Base-by-base conservation (phyloP, 2,113 vertebrate species). In the Coreoperca whiteheadi region DNA sequence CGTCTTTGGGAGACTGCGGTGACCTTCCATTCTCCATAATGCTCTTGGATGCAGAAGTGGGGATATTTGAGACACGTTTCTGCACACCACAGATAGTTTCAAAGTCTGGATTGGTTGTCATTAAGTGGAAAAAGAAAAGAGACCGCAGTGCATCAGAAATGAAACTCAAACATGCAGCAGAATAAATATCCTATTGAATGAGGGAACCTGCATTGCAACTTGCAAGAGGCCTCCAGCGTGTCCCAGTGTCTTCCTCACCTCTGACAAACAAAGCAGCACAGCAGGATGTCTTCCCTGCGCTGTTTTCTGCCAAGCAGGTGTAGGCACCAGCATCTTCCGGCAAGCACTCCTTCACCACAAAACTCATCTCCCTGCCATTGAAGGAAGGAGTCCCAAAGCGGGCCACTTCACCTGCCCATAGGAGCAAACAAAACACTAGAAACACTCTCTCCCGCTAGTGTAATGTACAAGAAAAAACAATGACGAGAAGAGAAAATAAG, bases 281-380 rank as follows among this genome's bases (percentile, higher is more conserved):
- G 88, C 94, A 94, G 51, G 94, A 95, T 0, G 91, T 93, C 74
- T 93, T 95, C 30, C 95, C 96, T 2, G 81, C 84, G 4, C 50
- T 8, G 86, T 94, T 96, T 82, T 96, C 94, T 1, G 90, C 94
- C 84, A 95, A 28, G 61, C 95, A 95, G 3, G 93, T 95, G 83
- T 95, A 96, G 25, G 94, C 93, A 1, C 96, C 95, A 0, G 94
- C 95, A 30, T 96, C 96, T 64, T 95, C 95, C 0, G 95, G 95
- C 70, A 95, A 89, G 54, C 94, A 95, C 15, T 96, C 94, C n/a
- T 6, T 87, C 84, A 96, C 92, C 46, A 92, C 75, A 59, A 94
- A 92, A 18, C 61, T 93, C 14, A 67, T 85, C 76, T 92, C 78
- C 1, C 54, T 61, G 54, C 72, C 90, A 4, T 87, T 66, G 25